A percentile compares a stretch with the other conserved stretches of the same genome.
phyloP scores from a whole-genome alignment of 53 echinoderm and acorn worm species.

The Antedon mediterranea region DNA sequence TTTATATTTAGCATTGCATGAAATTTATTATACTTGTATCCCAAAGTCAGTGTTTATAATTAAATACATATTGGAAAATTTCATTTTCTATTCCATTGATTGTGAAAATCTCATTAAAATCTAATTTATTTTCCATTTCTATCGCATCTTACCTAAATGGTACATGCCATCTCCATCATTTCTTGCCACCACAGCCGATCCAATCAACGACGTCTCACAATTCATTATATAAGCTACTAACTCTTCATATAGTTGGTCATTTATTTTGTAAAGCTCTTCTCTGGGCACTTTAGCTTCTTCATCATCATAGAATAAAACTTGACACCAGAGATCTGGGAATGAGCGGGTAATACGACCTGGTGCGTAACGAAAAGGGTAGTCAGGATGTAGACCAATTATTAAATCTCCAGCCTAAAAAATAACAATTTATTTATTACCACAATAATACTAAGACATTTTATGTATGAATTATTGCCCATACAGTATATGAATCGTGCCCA shows the following conservation, averaged over 20 bases:
- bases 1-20: background rate
- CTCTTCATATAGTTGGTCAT: constrained; percentile 21
- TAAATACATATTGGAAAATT: background rate
- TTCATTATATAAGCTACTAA: constrained; percentile 53
- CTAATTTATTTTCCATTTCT: no score
- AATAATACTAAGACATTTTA: no score
- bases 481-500: no score
- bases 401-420: constrained; percentile 34
- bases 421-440: background rate
- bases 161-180: constrained; percentile 51
- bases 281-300: constrained; percentile 64
- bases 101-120: no score
- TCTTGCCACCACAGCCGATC: constrained; percentile 70
- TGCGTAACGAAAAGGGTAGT: constrained; percentile 54
- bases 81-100: no score
- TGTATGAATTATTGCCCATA: no score
- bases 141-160: constrained; percentile 50
- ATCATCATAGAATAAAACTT: constrained; percentile 76
- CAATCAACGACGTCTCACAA: constrained; percentile 62
- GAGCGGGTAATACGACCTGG: constrained; percentile 50
- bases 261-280: constrained; percentile 72
- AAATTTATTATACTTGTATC: no score
- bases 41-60: no score
- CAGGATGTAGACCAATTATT: constrained; percentile 70
- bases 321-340: constrained; percentile 76